Evolutionary conservation across 2,888 invertebrate genomes (phyloP).

Genomic region (Andricus quercusramuli): DNA sequence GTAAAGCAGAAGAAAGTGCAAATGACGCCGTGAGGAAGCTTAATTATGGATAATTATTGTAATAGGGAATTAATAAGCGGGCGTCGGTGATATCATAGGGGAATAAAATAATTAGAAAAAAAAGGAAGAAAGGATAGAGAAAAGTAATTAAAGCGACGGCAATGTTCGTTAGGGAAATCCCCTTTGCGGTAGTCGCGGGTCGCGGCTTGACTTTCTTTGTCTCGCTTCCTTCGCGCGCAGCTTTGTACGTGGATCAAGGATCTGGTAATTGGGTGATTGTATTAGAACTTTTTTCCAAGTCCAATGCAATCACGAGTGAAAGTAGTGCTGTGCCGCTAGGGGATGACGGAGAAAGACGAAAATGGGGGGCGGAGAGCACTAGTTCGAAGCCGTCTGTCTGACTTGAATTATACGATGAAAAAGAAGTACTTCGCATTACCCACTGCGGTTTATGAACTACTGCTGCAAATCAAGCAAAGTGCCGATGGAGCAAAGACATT

Average conservation of each 20-base stretch:
- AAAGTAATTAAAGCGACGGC: constrained; percentile 65
- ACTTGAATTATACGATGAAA: constrained; percentile 38
- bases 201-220: constrained; percentile 45
- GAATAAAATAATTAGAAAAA: constrained; percentile 47
- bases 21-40: constrained; percentile 32
- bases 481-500: constrained; percentile 37
- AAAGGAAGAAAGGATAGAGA: constrained; percentile 36
- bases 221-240: constrained; percentile 52
- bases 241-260: constrained; percentile 60
- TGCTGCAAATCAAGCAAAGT: constrained; percentile 32
- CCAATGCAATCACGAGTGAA: constrained; percentile 63
- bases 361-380: background rate
- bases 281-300: constrained; percentile 63
- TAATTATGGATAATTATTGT: constrained; percentile 50
- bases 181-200: constrained; percentile 50
- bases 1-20: background rate
- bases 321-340: constrained; percentile 49
- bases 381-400: constrained; percentile 29
- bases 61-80: constrained; percentile 52
- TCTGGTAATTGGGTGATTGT: constrained; percentile 67
- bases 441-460: constrained; percentile 37
- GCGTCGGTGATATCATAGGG: constrained; percentile 41
- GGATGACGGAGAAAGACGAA: constrained; percentile 25
- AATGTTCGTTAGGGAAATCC: constrained; percentile 67
- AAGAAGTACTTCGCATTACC: constrained; percentile 37